Evolutionary conservation across 2,888 invertebrate species (phyloP).

Genomic region (Aromia moschata): DNA sequence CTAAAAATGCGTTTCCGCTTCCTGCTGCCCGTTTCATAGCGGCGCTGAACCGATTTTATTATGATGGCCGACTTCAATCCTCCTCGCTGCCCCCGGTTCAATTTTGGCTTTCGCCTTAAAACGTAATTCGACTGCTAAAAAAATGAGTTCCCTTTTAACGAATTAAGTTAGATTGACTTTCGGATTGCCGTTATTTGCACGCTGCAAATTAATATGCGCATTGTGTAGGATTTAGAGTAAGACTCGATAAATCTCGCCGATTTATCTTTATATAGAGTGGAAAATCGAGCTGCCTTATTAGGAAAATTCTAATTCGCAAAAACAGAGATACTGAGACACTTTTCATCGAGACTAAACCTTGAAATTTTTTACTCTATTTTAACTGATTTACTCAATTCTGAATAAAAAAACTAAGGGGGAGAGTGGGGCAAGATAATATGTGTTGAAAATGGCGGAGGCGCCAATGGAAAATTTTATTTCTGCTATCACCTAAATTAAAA

Average conservation of each 20-base stretch:
- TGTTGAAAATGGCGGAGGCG: too few relatives aligned
- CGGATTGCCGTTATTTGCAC: conserved; percentile 9
- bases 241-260: not conserved
- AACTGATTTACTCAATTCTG: too few relatives aligned
- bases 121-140: conserved; percentile 14
- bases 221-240: not conserved
- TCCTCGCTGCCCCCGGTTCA: conserved; percentile 9
- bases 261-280: not conserved
- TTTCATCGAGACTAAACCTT: too few relatives aligned
- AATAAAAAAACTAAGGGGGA: too few relatives aligned
- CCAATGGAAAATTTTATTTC: too few relatives aligned
- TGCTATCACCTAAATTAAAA: too few relatives aligned
- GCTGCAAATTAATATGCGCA: not conserved
- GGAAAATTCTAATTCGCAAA: too few relatives aligned
- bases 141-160: conserved; percentile 10
- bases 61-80: conserved; percentile 3
- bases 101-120: conserved; percentile 7
- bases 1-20: too few relatives aligned
- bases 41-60: conserved; percentile 12
- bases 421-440: too few relatives aligned
- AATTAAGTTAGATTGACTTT: conserved; percentile 16
- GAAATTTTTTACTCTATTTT: too few relatives aligned
- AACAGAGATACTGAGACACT: too few relatives aligned
- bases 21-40: too few relatives aligned
- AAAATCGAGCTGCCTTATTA: not conserved